Evolutionary conservation across 2,113 vertebrate species (phyloP), one percentile per base, ranked within the genome.

Genomic region (Anoplopoma fimbria): DNA sequence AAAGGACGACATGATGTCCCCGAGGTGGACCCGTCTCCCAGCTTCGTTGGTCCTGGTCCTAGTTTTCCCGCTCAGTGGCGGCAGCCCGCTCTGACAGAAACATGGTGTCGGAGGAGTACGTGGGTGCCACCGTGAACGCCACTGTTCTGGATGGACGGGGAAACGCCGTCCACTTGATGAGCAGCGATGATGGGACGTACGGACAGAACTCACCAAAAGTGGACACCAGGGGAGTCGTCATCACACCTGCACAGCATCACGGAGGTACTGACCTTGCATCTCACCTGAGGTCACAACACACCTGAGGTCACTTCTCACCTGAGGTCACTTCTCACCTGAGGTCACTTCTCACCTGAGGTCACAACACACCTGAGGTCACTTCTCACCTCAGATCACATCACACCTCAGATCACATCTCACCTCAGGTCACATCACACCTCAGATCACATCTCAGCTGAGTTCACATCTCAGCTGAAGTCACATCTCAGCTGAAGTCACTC

Each of bases 151-250:
- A 97, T 85, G 93, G 94, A 47, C 96, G 96, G 80, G 97, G 96
- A 15, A 94, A 94, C 82, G 67, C 91, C 31, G 94, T 96, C 64
- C 95, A 97, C 45, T 76, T 96, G 38, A 95, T 97, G 85, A 95
- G 96, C 45, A 96, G 96, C 70, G 97, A 97, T 19, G 97, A 97
- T 1, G 97, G 97, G 57, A 97, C 96, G 53, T 99, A 98, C 77
- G 97, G 98, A 55, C 96, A 97, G 91, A 95, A 99, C 92, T 99
- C 98, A 1, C 97, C 97, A 19, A 98, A 97, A 88, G 94, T 95
- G 55, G 96, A 98, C 88, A 96, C 97, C 57, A 95, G 95, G 83
- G 97, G 97, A 10, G 81, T 97, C 31, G 94, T 99, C 71, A 90
- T 99, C 61, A 85, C 96, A 61, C 98, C 97, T 51, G 94, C 96